Conservation (phyloP, 2,888 invertebrate species). For the Thereva unica region DNA sequence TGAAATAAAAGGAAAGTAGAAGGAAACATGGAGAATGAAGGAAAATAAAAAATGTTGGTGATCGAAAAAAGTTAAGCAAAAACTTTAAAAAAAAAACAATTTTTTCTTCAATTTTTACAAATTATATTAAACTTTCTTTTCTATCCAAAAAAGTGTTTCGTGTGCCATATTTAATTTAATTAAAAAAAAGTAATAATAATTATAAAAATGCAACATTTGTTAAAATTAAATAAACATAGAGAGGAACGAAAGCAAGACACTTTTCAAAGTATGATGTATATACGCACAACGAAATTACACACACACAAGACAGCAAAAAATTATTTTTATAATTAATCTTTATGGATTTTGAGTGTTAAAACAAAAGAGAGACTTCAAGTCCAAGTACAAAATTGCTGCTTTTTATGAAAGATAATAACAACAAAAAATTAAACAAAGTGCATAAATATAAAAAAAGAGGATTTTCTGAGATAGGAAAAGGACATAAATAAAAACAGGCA, state of each 20-base stretch:
- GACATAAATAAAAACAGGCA: background rate
- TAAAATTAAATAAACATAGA: conserved; percentile 26
- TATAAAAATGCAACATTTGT: conserved; percentile 21
- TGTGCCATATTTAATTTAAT: conserved; percentile 17
- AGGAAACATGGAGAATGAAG: no score
- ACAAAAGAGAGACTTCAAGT: background rate
- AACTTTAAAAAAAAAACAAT: conserved; percentile 7
- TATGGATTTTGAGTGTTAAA: no score
- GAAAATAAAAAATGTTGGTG: no score
- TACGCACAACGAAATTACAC: conserved; percentile 23
- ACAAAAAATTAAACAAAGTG: background rate
- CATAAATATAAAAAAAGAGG: background rate
- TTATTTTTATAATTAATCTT: background rate
- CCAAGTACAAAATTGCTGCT: background rate
- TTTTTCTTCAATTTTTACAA: conserved; percentile 13
- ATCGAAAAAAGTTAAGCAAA: no score
- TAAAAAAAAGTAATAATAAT: background rate
- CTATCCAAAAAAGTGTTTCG: conserved; percentile 15
- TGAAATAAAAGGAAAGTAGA: no score
- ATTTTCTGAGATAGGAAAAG: background rate
- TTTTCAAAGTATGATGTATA: background rate
- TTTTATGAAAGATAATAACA: background rate
- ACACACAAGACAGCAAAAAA: conserved; percentile 3
- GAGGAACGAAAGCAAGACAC: background rate
- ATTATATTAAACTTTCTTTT: conserved; percentile 19